Base-by-base conservation (phyloP, 2,113 vertebrate genomes). In the Natator depressus region DNA sequence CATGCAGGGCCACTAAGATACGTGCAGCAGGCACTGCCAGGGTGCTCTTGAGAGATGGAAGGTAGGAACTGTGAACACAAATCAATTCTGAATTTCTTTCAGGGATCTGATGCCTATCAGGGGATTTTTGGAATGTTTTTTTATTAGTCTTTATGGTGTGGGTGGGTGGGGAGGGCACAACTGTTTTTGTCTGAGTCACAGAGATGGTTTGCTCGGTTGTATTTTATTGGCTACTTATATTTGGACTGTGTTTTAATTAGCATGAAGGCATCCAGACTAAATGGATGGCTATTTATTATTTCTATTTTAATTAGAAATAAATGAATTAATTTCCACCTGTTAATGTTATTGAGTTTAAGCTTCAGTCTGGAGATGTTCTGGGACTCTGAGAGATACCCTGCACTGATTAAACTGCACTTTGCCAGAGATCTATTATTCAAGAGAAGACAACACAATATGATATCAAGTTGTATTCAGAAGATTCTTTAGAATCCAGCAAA, bases 201-300 rank as follows among this genome's bases (percentile, higher is more conserved):
- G 89, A 46, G 5, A 22, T 8, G 10, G 8, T 80, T 88, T 92
- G 88, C 49, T 88, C 62, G 19, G 24, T n/a, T 90, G 3, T 42
- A 8, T 47, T 88, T 94, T 94, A 42, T 19, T 76, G 19, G 82
- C 91, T 90, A 51, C 57, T 94, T 90, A n/a, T 93, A 69, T 82
- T 94, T 75, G 25, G 27, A 62, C 35, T 75, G 5, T 65, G 29
- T 80, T 92, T 96, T 88, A 83, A 50, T 84, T 29, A 87, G 29
- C 57, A n/a, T 87, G 83, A 94, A 84, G 51, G 17, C 24, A 78
- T 62, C 80, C 59, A 85, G 72, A 72, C 88, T 76, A 84, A 80
- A 35, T 82, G 93, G 46, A 78, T 80, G 78, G 62, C 17, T 55
- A 84, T 22, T 92, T 84, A 87, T 88, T 96, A 84, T 88, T 96